Base-by-base conservation (phyloP, 2,797 vertebrate genomes). In the Chloroceryle amazona region DNA sequence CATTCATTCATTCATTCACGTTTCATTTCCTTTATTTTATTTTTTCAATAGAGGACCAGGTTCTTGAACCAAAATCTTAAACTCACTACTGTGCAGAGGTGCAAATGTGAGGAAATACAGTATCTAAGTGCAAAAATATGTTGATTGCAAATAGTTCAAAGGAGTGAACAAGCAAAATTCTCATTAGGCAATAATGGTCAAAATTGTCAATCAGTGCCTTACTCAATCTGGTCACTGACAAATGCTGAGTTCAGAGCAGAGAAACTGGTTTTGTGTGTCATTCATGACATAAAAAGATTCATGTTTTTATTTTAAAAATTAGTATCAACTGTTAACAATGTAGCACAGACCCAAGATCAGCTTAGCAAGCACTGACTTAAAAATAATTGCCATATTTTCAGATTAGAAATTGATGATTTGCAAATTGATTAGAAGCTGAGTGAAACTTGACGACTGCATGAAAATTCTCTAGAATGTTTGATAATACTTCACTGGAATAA, bases 51-150 rank as follows among this genome's bases (percentile, higher is more conserved):
- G 11, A 79, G 80, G 6, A 73, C 2, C 37, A 66, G 9, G 11
- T 29, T 76, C 17, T 81, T 84, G 55, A 75, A 79, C 7, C 21
- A 79, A 89, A 96, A 67, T 83, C 33, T 86, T 81, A 58, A 95
- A 79, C 31, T 86, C 54, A 29, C 3, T 63, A 23, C 26, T 46
- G 14, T 75, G 49, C 22, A 78, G 31, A 75, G 42, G 4, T 54
- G 21, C 4, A 3, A 33, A 83, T 37, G 10, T 57, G 49, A 65
- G n/a, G 58, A 79, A 94, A 79, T 14, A 86, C 15, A 12, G 42
- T 17, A 54, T 60, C 20, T 35, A 84, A 81, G 8, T 54, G 41
- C 33, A 92, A 84, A 74, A 72, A 57, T 42, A n/a, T 87, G 22
- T 39, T 80, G 39, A 55, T 66, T 80, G 44, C 15, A 84, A 52